Conservation (phyloP, 2,113 vertebrate genomes). For the Corydoras maculifer region DNA sequence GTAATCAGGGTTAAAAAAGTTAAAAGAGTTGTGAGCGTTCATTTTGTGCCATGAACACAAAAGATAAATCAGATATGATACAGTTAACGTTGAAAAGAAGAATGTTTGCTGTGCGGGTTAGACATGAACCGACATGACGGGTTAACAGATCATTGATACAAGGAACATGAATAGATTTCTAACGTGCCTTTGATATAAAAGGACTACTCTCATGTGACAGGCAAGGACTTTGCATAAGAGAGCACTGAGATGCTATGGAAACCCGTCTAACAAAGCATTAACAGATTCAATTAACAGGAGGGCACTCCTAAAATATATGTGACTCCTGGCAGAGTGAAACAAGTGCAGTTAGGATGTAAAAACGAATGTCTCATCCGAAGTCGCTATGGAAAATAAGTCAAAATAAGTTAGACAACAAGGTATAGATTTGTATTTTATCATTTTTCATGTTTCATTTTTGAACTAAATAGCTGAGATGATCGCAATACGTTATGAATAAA, state of each 20-base stretch:
- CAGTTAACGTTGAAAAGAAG: not conserved
- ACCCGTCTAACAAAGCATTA: constrained; percentile 41
- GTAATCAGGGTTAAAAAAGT: not conserved
- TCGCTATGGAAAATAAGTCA: not conserved
- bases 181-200: constrained; percentile 6
- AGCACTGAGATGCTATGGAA: constrained; percentile 25
- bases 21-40: not conserved
- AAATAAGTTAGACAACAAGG: too few relatives aligned
- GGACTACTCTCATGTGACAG: not conserved
- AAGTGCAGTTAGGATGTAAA: not conserved
- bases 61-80: not conserved
- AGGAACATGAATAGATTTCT: not conserved
- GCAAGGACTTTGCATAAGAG: not conserved
- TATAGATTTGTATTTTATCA: too few relatives aligned
- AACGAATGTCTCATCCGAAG: not conserved
- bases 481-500: too few relatives aligned
- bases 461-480: too few relatives aligned
- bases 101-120: not conserved
- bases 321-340: not conserved
- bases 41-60: not conserved
- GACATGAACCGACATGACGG: not conserved
- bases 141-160: not conserved
- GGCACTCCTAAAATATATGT: not conserved
- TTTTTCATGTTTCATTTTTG: too few relatives aligned
- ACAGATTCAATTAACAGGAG: not conserved